Evolutionary conservation across 2,888 invertebrate genomes (phyloP).

Genomic region (Mythimna pallens): DNA sequence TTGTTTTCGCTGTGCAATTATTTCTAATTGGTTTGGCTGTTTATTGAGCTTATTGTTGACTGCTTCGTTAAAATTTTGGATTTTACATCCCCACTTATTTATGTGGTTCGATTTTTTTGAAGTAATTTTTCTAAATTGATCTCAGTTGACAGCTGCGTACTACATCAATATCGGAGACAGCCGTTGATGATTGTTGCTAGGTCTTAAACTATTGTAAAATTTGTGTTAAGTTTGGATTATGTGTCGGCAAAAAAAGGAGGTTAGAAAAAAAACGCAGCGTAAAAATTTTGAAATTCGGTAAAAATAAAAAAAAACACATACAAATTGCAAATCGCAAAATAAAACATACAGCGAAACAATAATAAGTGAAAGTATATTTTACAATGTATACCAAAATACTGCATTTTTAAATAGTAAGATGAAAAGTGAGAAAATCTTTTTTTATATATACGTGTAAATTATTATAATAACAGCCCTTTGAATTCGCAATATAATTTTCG

Average conservation of each 20-base stretch:
- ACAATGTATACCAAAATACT: slow-evolving; percentile 91
- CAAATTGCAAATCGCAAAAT: slow-evolving; percentile 43
- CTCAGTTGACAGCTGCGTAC: slow-evolving; percentile 87
- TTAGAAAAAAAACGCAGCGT: slow-evolving; percentile 69
- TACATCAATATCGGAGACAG: slow-evolving; percentile 82
- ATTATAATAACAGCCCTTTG: slow-evolving; percentile 69
- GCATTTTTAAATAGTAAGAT: slow-evolving; percentile 89
- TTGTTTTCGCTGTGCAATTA: slow-evolving; percentile 90
- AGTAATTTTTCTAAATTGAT: slow-evolving; percentile 84
- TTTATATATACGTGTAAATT: slow-evolving; percentile 64
- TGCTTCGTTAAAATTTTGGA: slow-evolving; percentile 78
- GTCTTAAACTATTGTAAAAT: slow-evolving; percentile 73
- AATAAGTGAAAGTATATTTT: slow-evolving; percentile 75
- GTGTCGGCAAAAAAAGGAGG: slow-evolving; percentile 86
- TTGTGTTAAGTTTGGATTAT: slow-evolving; percentile 86
- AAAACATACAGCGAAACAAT: slow-evolving; percentile 83
- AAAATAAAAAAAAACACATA: slow-evolving; percentile 45
- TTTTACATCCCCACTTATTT: slow-evolving; percentile 78
- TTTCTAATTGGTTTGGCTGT: slow-evolving; percentile 82
- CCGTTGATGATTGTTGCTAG: slow-evolving; percentile 86
- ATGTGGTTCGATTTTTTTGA: slow-evolving; percentile 75
- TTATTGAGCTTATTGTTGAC: slow-evolving; percentile 81
- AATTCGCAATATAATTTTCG: slow-evolving; percentile 78
- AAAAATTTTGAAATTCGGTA: slow-evolving; percentile 64
- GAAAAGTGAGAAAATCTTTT: slow-evolving; percentile 85